Conservation (phyloP, 2,888 invertebrate species). For the Molorchus minor region DNA sequence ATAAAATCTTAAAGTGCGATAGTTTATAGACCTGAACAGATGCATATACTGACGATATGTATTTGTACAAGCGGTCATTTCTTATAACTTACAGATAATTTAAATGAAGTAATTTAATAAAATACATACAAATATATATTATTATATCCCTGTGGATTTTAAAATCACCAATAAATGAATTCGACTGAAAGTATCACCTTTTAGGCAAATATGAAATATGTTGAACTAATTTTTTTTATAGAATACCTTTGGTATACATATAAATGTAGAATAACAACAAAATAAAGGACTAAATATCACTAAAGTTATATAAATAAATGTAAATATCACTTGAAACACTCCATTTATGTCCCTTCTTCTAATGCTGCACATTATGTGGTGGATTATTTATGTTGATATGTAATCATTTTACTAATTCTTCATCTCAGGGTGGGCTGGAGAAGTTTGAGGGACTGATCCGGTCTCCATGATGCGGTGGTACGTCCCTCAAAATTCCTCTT, state of each 20-base stretch:
- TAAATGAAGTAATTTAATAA: too few species aligned
- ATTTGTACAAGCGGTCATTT: too few species aligned
- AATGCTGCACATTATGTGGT: slow-evolving; percentile 1
- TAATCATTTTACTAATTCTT: slow-evolving; percentile 1
- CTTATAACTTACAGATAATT: too few species aligned
- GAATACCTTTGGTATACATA: slow-evolving; percentile 19
- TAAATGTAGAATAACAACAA: slow-evolving; percentile 7
- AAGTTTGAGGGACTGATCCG: slow-evolving; percentile 22
- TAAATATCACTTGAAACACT: slow-evolving; percentile 21
- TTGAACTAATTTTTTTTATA: too few species aligned
- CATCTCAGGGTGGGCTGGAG: slow-evolving; percentile 10
- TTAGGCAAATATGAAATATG: too few species aligned
- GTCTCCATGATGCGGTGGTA: slow-evolving; percentile 46
- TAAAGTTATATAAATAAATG: slow-evolving; percentile 7
- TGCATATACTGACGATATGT: too few species aligned
- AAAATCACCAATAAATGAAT: too few species aligned
- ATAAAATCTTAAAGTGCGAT: too few species aligned
- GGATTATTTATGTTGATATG: slow-evolving; percentile 8
- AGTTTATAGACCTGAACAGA: too few species aligned
- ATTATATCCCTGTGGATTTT: too few species aligned
- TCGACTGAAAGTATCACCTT: too few species aligned
- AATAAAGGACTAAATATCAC: slow-evolving; percentile 17
- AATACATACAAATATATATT: too few species aligned
- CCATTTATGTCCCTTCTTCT: slow-evolving; percentile 9
- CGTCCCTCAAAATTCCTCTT: slow-evolving; percentile 51